Evolutionary conservation across 2,888 invertebrate genomes (phyloP), one percentile per base, ranked within the genome.

Genomic region (Parnassius glacialis): DNA sequence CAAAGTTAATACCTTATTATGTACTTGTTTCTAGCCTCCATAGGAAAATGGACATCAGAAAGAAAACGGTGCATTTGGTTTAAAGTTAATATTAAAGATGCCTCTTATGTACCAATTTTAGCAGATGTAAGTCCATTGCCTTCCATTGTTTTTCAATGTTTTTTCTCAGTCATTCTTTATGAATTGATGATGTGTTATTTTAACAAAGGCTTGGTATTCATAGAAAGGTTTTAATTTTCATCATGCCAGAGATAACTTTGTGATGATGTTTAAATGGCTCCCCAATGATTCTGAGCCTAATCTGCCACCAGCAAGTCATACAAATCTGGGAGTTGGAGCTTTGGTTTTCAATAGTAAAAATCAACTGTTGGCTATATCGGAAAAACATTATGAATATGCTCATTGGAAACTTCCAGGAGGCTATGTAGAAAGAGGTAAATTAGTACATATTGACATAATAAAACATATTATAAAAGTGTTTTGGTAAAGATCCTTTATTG

Each of bases 381-480:
- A 98, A 79, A 95, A 94, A 76, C 93, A 94, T 77, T 92, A 92
- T 72, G 82, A 91, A 13, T 85, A 88, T 61, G 92, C 94, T 2
- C 93, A 94, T 74, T 98, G 97, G 97, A 98, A 98, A 85, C 89
- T 98, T 10, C 98, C 98, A 12, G 98, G 98, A 59, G 98, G 98
- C 59, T 96, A 96, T 87, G 96, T 97, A 13, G 96, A 98, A 78
- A 95, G 94, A 84, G 95, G 96, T 96, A 82, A 75, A 66, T 58
- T 34, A 7, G 7, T 34, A 34, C 34, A 34, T 34, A 34, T 7
- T 34, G 34, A 34, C 7, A 34, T 34, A 1, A 5, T 34, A 25
- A 25, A 25, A 25, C n/a, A 20, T 25, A 25, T 25, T 25, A 7
- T 25, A 25, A 34, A 34, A 34, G 34, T 34, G 7, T 7, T 34